Base-by-base conservation (phyloP, 2,113 vertebrate genomes). In the Ammodytes marinus region DNA sequence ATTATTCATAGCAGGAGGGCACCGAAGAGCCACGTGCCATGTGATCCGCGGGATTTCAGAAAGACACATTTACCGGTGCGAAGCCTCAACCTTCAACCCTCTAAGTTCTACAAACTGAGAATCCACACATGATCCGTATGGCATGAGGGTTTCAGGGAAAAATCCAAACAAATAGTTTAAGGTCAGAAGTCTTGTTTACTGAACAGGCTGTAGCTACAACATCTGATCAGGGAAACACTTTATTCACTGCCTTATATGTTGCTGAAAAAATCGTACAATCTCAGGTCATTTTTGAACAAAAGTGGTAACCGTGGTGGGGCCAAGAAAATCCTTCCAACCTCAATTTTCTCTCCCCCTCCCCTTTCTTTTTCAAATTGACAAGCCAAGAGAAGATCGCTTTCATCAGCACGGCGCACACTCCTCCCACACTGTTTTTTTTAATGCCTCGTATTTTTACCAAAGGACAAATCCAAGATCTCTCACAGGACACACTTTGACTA, bases 1-100 rank as follows among this genome's bases (percentile, higher is more conserved):
- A 89, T 89, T 85, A 90, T 88, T 78, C 59, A 90, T 59, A 2
- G 11, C 27, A 27, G 55, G 4, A 75, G 46, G 13, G 27, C 53
- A 37, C 15, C 17, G 54, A 57, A 43, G 75, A 72, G 64, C 37
- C 72, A 50, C 10, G 39, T 53, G 55, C 6, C 47, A 54, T 9
- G 37, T 73, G 68, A 82, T 55, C 39, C 5, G 6, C n/a, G 7
- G 74, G 75, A 74, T 69, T 67, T 69, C 52, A 1, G 27, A 27
- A 58, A 80, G 74, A 72, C 15, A 61, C 69, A 82, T 82, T 52
- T 72, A 53, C 6, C 0, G 11, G n/a, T 43, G 53, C 57, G 74
- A 39, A 52, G 19, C 58, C 54, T 77, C 75, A 49, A 27, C 15
- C 53, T 27, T 27, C 14, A 17, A 57, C 72, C 45, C 11, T 39